Evolutionary conservation across 2,113 vertebrate genomes (phyloP).

Genomic region (Pelecanus crispus): DNA sequence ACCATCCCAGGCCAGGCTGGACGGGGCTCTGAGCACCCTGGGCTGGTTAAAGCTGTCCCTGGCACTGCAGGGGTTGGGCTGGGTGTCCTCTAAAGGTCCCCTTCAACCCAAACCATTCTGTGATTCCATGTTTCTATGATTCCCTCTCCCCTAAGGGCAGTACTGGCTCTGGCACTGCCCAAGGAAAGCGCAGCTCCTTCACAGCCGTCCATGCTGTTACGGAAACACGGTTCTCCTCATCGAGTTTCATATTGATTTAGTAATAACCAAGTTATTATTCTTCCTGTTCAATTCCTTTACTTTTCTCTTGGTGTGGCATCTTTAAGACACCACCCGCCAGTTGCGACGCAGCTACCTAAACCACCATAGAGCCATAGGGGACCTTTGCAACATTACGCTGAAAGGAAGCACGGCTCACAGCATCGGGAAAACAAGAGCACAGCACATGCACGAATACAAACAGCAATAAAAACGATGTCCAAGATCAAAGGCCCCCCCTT

Average conservation of each 20-base stretch:
- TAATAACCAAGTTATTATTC: accelerated
- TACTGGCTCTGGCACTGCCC: background rate
- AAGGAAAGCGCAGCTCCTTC: background rate
- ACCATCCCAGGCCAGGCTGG: too few relatives aligned
- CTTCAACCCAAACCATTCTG: too few relatives aligned
- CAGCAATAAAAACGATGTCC: background rate
- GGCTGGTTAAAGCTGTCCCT: too few relatives aligned
- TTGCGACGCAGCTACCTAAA: background rate
- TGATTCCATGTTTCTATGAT: too few relatives aligned
- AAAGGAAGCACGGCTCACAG: background rate
- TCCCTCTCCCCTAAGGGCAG: background rate
- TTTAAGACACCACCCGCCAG: accelerated
- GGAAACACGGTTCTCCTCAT: accelerated
- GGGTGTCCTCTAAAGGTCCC: too few relatives aligned
- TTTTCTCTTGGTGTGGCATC: accelerated
- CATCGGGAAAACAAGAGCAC: background rate
- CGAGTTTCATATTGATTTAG: accelerated
- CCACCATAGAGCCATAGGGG: accelerated
- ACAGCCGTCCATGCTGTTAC: accelerated
- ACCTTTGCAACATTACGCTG: background rate
- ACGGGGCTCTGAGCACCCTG: too few relatives aligned
- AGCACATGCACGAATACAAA: background rate
- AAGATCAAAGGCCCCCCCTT: background rate
- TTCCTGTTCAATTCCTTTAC: background rate
- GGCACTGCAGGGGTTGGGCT: too few relatives aligned